Base-by-base conservation (phyloP, 53 echinoderm and acorn worm species). In the Mesocentrotus franciscanus region DNA sequence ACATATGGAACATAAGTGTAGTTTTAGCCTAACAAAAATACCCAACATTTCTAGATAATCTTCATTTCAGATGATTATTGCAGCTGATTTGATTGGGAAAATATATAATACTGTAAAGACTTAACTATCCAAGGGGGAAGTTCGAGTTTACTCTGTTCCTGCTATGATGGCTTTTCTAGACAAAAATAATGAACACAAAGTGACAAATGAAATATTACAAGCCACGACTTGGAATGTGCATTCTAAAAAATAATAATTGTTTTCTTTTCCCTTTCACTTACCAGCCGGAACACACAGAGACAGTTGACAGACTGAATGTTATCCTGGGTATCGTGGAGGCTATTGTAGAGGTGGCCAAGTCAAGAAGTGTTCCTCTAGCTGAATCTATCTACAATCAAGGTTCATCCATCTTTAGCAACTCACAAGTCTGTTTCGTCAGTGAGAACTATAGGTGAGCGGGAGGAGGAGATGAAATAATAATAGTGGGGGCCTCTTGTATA, bases 271-370 rank as follows among this genome's bases (percentile, higher is more conserved):
- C 57, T 39, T 71, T 42, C 1, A 75, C n/a, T 72, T 20, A 18
- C 4, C 93, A 99, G 98, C 98, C 99, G 55, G 99, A 99, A 85
- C 99, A 99, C 93, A 99, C 96, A 35, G 98, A 99, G 83, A 99
- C 96, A 13, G 97, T 99, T 17, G 99, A 99, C 32, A 95, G 98
- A 56, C 96, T 99, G 62, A 97, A 96, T 92, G 95, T 97, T 81
- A 97, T 99, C 81, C 78, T 97, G 9, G 96, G 96, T 71, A 97
- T 99, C 33, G 99, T 99, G 49, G 96, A 97, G 85, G 99, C 98
- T 1, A 95, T 97, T 56, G 91, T 97, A 18, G 99, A 99, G 93
- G 97, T 99, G 11, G 98, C 98, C 71, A 95, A 97, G 95, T 97
- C 97, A 57, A 95, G 97, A 9, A 96, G 96, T 85, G 96, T 97